Percentiles rank a stretch among this genome's conserved stretches.
These are phyloP conservation scores for Prolemur simus DNA, from an alignment of 2,113 vertebrate genomes.

Conservation along the genomic window DNA sequence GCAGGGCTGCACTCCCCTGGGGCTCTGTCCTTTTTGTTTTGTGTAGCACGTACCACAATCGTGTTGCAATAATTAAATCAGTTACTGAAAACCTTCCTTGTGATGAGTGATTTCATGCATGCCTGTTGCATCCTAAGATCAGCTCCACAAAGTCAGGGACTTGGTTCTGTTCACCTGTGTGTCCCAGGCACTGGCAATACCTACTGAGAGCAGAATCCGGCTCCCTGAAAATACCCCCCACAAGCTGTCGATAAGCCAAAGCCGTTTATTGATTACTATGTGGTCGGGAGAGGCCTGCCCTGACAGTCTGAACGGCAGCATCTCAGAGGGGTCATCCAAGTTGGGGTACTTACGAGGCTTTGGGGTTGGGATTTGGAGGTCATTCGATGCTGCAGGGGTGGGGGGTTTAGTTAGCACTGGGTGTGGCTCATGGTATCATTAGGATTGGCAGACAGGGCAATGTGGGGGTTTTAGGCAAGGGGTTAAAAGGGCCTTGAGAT, in stretches of 20 bases:
- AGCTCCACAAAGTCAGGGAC: background rate
- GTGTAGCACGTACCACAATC: background rate
- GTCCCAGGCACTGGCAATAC: background rate
- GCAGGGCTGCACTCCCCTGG: background rate
- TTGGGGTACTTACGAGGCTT: background rate
- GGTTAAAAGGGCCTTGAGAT: background rate
- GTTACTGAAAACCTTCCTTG: background rate
- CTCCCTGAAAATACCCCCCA: background rate
- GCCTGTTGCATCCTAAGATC: background rate
- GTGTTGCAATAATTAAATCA: background rate
- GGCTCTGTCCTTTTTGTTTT: background rate
- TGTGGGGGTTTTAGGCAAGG: background rate
- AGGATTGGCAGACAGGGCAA: background rate
- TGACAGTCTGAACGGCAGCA: background rate
- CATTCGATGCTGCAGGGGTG: background rate
- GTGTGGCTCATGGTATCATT: background rate
- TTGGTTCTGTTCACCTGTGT: background rate
- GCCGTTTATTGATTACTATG: accelerated
- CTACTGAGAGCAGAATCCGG: background rate
- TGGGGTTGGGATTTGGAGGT: background rate
- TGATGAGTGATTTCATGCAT: background rate
- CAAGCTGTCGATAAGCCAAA: background rate
- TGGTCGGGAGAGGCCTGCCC: background rate
- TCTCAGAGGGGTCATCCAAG: background rate
- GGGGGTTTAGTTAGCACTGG: background rate